A percentile compares a stretch with the other conserved stretches of the same genome.
phyloP scores from a whole-genome alignment of 53 echinoderm and acorn worm species.

The Paracentrotus lividus region DNA sequence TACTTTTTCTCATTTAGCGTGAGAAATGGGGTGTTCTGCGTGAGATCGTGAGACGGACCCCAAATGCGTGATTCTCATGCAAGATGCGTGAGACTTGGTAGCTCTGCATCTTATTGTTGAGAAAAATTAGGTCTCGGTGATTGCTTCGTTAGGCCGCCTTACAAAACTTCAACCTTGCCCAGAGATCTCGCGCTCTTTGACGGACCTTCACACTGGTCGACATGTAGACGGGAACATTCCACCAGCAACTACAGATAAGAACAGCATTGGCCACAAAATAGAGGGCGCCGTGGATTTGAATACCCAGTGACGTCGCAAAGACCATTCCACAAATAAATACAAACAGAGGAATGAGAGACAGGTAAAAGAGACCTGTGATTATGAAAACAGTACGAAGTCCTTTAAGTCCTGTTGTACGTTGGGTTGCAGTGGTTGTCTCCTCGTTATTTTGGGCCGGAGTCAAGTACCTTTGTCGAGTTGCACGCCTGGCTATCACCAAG shows the following conservation, averaged over 20 bases:
- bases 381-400: constrained; percentile 44
- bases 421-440: neutral
- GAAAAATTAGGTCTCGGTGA: too few relatives aligned
- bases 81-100: too few relatives aligned
- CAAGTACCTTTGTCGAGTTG: neutral
- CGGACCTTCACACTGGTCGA: neutral
- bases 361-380: constrained; percentile 40
- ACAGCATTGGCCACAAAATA: neutral
- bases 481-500: constrained; percentile 7
- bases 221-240: constrained; percentile 60
- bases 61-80: too few relatives aligned
- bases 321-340: neutral
- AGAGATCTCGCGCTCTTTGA: neutral
- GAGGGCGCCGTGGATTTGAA: neutral
- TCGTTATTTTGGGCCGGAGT: neutral
- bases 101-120: too few relatives aligned
- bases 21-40: too few relatives aligned
- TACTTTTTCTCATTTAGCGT: too few relatives aligned
- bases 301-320: neutral
- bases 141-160: neutral
- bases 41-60: too few relatives aligned
- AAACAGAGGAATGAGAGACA: neutral
- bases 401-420: neutral
- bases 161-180: neutral
- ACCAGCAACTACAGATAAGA: constrained; percentile 47